These are phyloP conservation scores for Holocentrus rufus DNA, from an alignment of 2,797 vertebrate genomes.

Conservation along the genomic window DNA sequence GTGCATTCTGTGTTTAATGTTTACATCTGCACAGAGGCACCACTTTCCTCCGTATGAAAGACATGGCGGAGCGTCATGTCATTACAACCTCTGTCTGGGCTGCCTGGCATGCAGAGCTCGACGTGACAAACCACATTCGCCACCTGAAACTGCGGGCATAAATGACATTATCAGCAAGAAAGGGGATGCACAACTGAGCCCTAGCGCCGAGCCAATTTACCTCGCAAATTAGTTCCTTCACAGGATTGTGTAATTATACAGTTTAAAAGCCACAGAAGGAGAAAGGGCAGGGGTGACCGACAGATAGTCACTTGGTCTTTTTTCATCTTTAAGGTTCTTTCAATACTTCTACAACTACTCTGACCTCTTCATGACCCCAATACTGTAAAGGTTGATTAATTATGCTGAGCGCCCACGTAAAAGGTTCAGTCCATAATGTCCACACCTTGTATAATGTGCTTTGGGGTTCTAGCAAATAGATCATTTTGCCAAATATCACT, in stretches of 20 bases:
- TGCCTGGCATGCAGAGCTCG: slow-evolving; percentile 8
- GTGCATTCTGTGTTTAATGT: slow-evolving; percentile 3
- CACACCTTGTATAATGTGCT: slow-evolving; percentile 43
- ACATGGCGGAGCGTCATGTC: slow-evolving; percentile 22
- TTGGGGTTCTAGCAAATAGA: slow-evolving; percentile 39
- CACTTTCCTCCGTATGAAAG: slow-evolving; percentile 8
- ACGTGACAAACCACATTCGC: not conserved
- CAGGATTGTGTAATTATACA: slow-evolving; percentile 43
- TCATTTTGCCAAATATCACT: slow-evolving; percentile 39
- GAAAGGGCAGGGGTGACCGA: slow-evolving; percentile 38
- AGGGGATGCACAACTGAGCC: slow-evolving; percentile 17
- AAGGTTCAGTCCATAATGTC: slow-evolving; percentile 51
- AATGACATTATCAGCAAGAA: slow-evolving; percentile 38
- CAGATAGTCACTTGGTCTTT: slow-evolving; percentile 34
- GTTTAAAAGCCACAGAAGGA: slow-evolving; percentile 32
- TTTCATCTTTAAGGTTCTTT: slow-evolving; percentile 56
- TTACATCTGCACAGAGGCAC: slow-evolving; percentile 17
- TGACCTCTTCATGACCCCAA: slow-evolving; percentile 50
- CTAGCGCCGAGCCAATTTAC: slow-evolving; percentile 44
- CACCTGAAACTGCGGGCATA: slow-evolving; percentile 18
- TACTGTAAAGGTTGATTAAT: slow-evolving; percentile 61
- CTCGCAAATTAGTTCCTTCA: slow-evolving; percentile 56
- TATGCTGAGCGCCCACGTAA: slow-evolving; percentile 33
- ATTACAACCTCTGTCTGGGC: not conserved
- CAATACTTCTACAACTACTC: slow-evolving; percentile 26